Conservation (phyloP, 1,140 invertebrate genomes). For the Pseudomyrmex cubaensis region DNA sequence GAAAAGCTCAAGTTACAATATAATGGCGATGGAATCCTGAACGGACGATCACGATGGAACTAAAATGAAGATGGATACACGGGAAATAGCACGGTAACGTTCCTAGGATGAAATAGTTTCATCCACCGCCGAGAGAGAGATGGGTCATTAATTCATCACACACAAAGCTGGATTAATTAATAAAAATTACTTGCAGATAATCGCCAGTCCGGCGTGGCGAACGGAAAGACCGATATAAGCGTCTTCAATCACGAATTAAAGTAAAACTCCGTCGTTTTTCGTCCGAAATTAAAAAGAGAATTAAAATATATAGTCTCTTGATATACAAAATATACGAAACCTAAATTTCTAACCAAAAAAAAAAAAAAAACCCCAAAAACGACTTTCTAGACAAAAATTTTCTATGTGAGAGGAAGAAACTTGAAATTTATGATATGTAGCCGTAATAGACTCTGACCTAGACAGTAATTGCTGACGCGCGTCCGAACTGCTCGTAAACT, state of each 20-base stretch:
- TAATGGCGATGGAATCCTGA: slow-evolving; percentile 37
- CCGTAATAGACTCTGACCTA: neutral
- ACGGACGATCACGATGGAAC: slow-evolving; percentile 42
- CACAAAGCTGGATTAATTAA: slow-evolving; percentile 54
- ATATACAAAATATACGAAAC: neutral
- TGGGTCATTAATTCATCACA: slow-evolving; percentile 56
- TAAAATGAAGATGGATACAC: slow-evolving; percentile 60
- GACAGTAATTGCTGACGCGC: neutral
- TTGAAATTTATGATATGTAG: neutral
- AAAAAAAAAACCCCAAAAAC: neutral
- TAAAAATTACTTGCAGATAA: slow-evolving; percentile 50
- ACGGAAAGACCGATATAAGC: neutral
- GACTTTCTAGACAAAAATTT: neutral
- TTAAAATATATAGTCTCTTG: neutral
- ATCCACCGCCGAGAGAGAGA: slow-evolving; percentile 9
- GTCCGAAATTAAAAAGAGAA: neutral
- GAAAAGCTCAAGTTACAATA: slow-evolving; percentile 38
- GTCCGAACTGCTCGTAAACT: neutral
- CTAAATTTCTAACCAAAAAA: neutral
- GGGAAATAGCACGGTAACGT: slow-evolving; percentile 51
- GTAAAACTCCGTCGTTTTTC: neutral
- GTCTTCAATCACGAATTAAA: neutral
- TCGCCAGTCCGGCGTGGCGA: neutral
- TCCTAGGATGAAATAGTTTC: slow-evolving; percentile 44
- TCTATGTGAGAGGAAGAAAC: neutral